Base-by-base conservation (phyloP, 2,797 vertebrate genomes). In the Psittacula derbiana region DNA sequence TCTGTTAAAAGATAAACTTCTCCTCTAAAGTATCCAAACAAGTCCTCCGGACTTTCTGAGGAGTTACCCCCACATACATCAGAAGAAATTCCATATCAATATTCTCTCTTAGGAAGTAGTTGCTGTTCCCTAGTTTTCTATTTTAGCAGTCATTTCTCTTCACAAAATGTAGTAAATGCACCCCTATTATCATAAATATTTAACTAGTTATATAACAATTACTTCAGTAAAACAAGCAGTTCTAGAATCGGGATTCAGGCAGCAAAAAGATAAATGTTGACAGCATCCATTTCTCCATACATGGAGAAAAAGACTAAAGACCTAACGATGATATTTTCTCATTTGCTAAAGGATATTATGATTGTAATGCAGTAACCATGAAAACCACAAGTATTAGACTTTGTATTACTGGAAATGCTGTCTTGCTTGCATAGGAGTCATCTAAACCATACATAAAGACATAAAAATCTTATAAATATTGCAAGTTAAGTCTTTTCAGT, bases 371-470 rank as follows among this genome's bases (percentile, higher is more conserved):
- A 94, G 61, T 85, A 97, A 96, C 64, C 50, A 91, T 91, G 86
- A 96, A 97, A 97, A 92, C 10, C 8, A 21, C 90, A 95, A 97
- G 96, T 96, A 96, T 75, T 96, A 92, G 81, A 93, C 71, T 96
- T 94, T 89, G 65, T 93, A 86, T 90, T 92, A 84, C 71, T 93
- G 80, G 92, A 96, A 96, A 91, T 93, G 81, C 38, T 96, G 71
- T 90, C 81, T 92, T 86, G 60, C 69, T 94, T 96, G 44, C 44
- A 72, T 33, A 83, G 27, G 31, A 36, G 3, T 36, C 4, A 24
- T 47, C 52, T 60, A 90, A 93, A 82, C 27, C 44, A 52, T 15
- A 66, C 6, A 10, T 28, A 30, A 44, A 82, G 19, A 73, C 49
- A 21, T 23, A 80, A 65, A 62, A 65, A 44, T 84, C 64, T 73